These are phyloP conservation scores for Stegostoma tigrinum DNA, from an alignment of 2,113 vertebrate genomes.

Conservation along the genomic window DNA sequence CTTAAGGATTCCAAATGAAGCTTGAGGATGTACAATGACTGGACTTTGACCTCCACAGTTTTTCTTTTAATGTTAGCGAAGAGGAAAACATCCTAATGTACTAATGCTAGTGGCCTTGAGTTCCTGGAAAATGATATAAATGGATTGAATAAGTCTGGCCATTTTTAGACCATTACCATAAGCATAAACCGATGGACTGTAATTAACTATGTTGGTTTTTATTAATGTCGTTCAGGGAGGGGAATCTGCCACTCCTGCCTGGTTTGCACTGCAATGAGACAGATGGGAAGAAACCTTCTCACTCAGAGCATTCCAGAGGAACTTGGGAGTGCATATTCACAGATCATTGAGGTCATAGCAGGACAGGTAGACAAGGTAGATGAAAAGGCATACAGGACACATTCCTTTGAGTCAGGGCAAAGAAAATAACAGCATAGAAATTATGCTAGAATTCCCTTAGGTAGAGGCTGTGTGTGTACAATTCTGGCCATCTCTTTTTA, in stretches of 20 bases:
- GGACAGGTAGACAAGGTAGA: not conserved
- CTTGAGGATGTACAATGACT: not conserved
- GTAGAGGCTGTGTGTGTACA: not conserved
- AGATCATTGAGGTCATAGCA: not conserved
- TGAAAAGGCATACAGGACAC: not conserved
- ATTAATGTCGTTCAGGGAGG: not conserved
- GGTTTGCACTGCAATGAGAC: not conserved
- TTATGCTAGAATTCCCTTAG: not conserved
- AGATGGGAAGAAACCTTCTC: not conserved
- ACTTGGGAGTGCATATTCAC: not conserved
- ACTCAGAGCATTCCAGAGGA: not conserved
- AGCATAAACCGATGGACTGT: not conserved
- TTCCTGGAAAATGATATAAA: not conserved
- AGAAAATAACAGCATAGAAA: not conserved
- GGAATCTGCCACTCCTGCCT: not conserved
- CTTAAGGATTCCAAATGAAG: not conserved
- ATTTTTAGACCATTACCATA: not conserved
- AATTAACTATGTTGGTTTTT: not conserved
- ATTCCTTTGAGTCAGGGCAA: not conserved
- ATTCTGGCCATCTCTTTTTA: not conserved
- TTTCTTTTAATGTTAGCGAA: too few relatives aligned
- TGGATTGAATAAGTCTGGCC: not conserved
- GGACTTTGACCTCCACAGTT: not conserved
- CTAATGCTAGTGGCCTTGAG: too few relatives aligned
- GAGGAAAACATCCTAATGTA: too few relatives aligned